These are phyloP conservation scores for Nannoperca australis DNA, from an alignment of 2,797 vertebrate genomes.

Conservation along the genomic window DNA sequence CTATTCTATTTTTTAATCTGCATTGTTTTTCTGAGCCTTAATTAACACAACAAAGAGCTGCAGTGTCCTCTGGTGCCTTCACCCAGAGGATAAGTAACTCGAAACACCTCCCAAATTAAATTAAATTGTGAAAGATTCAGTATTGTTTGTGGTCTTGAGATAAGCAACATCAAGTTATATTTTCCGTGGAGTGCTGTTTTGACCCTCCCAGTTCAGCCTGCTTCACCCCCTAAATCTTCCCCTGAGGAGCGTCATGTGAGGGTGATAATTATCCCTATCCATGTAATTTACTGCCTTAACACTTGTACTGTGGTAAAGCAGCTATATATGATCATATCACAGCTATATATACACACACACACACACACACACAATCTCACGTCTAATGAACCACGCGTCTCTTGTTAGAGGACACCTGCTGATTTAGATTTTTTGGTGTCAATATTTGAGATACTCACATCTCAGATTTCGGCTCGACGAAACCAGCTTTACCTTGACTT, in stretches of 20 bases:
- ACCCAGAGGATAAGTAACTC: constrained; percentile 13
- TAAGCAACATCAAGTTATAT: neutral
- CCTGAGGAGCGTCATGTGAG: neutral
- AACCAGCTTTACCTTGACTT: too few species aligned
- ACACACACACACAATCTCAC: too few species aligned
- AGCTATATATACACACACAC: too few species aligned
- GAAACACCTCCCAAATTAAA: constrained; percentile 17
- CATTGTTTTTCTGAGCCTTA: constrained; percentile 15
- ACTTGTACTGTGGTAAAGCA: neutral
- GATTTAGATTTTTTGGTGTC: too few species aligned
- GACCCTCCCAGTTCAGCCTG: constrained; percentile 3
- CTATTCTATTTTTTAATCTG: constrained; percentile 8
- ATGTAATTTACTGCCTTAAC: neutral
- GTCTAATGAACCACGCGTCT: too few species aligned
- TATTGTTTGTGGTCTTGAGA: neutral
- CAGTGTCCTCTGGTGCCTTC: constrained; percentile 32
- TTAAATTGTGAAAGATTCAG: constrained; percentile 14
- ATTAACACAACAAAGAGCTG: constrained; percentile 38
- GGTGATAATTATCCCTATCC: neutral
- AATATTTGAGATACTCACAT: too few species aligned
- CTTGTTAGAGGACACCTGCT: too few species aligned
- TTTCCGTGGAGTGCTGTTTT: neutral
- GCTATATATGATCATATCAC: neutral
- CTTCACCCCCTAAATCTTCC: neutral
- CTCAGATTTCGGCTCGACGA: too few species aligned